Conservation (phyloP, 2,888 invertebrate genomes). For the Drosophila neonasuta region DNA sequence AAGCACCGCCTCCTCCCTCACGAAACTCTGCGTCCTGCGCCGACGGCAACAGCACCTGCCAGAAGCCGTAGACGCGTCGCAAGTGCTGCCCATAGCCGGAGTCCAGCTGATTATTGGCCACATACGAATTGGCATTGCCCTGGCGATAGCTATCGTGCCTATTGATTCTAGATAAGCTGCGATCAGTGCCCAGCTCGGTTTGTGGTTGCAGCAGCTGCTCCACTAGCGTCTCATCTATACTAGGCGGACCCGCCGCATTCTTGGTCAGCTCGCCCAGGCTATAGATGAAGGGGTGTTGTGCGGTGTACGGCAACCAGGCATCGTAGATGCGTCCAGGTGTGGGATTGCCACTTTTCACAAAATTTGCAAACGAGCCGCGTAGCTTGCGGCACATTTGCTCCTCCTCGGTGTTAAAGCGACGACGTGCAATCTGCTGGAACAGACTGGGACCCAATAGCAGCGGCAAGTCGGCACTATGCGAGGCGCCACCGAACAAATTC, state of each 20-base stretch:
- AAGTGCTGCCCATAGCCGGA: constrained; percentile 78
- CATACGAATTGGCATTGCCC: constrained; percentile 52
- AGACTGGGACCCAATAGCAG: constrained; percentile 86
- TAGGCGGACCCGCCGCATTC: constrained; percentile 22
- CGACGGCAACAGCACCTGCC: constrained; percentile 79
- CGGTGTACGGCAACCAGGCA: constrained; percentile 85
- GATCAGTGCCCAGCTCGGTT: constrained; percentile 35
- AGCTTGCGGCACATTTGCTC: constrained; percentile 84
- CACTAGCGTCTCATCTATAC: constrained; percentile 73
- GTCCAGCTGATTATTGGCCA: constrained; percentile 66
- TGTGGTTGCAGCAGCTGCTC: constrained; percentile 69
- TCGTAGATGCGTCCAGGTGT: constrained; percentile 83
- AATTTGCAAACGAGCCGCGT: constrained; percentile 83
- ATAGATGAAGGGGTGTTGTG: constrained; percentile 78
- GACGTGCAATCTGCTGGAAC: constrained; percentile 86
- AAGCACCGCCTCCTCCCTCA: constrained; percentile 46
- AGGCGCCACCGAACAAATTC: constrained; percentile 84
- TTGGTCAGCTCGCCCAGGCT: constrained; percentile 73
- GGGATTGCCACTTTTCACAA: constrained; percentile 85
- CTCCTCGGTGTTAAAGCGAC: constrained; percentile 85
- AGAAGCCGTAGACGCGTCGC: constrained; percentile 80
- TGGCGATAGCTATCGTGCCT: constrained; percentile 67
- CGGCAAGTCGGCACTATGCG: constrained; percentile 87
- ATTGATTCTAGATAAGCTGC: constrained; percentile 66
- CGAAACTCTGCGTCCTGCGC: constrained; percentile 52